These are phyloP conservation scores for Gymnothorax javanicus DNA, from an alignment of 2,797 vertebrate genomes.

Conservation along the genomic window DNA sequence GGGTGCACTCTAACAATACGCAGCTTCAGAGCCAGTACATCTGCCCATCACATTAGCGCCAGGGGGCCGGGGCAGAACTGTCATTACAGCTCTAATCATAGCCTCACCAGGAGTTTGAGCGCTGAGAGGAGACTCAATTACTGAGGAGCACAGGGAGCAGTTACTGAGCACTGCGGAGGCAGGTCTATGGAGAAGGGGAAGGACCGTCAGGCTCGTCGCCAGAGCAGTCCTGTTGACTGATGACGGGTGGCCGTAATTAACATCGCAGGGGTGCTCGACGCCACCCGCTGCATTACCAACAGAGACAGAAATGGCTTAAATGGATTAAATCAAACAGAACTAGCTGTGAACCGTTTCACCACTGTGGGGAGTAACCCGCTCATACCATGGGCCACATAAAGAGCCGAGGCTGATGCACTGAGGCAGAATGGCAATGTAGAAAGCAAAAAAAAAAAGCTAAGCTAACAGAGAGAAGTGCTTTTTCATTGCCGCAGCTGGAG, in stretches of 20 bases:
- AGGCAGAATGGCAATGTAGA: background rate
- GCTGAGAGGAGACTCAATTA: slow-evolving; percentile 53
- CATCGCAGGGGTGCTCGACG: slow-evolving; percentile 48
- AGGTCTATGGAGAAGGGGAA: slow-evolving; percentile 23
- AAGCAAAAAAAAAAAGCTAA: background rate
- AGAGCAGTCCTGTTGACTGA: slow-evolving; percentile 47
- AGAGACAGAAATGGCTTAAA: slow-evolving; percentile 41
- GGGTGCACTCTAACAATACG: background rate
- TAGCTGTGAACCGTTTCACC: slow-evolving; percentile 42
- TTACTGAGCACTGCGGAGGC: slow-evolving; percentile 47
- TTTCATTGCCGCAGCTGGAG: background rate
- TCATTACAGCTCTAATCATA: slow-evolving; percentile 21
- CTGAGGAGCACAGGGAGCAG: slow-evolving; percentile 41
- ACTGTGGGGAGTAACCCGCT: slow-evolving; percentile 28
- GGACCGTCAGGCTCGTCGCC: slow-evolving; percentile 29
- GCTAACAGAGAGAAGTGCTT: background rate
- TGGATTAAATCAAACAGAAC: slow-evolving; percentile 42
- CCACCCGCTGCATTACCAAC: slow-evolving; percentile 47
- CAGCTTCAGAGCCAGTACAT: background rate
- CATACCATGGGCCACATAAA: slow-evolving; percentile 12
- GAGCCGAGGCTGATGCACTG: slow-evolving; percentile 18
- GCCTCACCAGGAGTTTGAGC: slow-evolving; percentile 36
- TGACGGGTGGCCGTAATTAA: slow-evolving; percentile 53
- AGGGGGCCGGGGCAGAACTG: background rate
- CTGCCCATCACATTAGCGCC: background rate